phyloP scores from a whole-genome alignment of 2,888 invertebrate species.

The Drosophila kokeensis region DNA sequence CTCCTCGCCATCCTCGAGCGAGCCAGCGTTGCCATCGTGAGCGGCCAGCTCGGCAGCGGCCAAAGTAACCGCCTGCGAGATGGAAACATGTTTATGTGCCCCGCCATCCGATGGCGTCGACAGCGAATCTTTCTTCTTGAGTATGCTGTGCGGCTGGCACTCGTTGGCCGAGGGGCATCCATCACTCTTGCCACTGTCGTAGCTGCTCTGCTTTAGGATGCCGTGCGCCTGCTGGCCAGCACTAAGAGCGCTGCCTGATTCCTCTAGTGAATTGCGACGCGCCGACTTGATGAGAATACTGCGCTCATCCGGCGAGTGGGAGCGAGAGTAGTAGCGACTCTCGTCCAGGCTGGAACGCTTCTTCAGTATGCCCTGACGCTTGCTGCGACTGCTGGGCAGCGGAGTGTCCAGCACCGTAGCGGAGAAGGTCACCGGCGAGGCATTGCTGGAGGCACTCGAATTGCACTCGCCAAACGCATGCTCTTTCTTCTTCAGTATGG shows the following conservation, averaged over 20 bases:
- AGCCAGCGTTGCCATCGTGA: constrained; percentile 72
- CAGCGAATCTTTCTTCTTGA: constrained; percentile 87
- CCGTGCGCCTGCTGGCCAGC: constrained; percentile 86
- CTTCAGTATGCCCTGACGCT: constrained; percentile 92
- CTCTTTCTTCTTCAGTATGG: constrained; percentile 90
- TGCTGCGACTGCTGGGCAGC: constrained; percentile 77
- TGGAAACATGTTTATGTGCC: constrained; percentile 84
- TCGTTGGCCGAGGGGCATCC: constrained; percentile 87
- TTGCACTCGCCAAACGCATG: constrained; percentile 84
- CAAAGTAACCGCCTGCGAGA: constrained; percentile 85
- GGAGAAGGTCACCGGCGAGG: constrained; percentile 92
- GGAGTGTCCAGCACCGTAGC: constrained; percentile 90
- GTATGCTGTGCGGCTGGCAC: constrained; percentile 89
- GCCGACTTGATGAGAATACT: constrained; percentile 84
- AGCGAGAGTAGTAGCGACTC: constrained; percentile 85
- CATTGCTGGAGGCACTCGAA: constrained; percentile 85
- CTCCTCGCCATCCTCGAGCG: constrained; percentile 75
- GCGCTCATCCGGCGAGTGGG: constrained; percentile 85
- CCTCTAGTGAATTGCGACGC: constrained; percentile 84
- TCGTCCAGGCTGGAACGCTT: constrained; percentile 94
- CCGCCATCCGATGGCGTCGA: constrained; percentile 84
- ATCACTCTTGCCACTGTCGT: constrained; percentile 88
- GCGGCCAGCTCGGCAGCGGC: constrained; percentile 85
- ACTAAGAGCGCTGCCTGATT: constrained; percentile 65
- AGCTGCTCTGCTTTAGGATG: constrained; percentile 92